Conservation (phyloP, 1,140 invertebrate species). For the Papilio aristodemus region DNA sequence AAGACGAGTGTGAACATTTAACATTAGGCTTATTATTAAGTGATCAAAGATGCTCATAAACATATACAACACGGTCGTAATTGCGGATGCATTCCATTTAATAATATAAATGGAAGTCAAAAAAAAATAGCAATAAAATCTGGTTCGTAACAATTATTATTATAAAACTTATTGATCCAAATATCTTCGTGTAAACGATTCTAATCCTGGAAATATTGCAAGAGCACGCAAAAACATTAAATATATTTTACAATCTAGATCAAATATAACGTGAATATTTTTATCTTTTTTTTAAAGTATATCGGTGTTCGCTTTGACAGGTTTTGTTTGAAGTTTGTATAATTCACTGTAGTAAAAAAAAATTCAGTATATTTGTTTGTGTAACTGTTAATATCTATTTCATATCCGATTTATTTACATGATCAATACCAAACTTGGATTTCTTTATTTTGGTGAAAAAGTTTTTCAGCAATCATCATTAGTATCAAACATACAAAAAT, state of each 20-base stretch:
- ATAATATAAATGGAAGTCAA: no score
- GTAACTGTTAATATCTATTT: no score
- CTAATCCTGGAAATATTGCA: conserved; percentile 22
- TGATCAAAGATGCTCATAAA: no score
- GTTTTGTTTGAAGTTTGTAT: conserved; percentile 18
- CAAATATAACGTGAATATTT: conserved; percentile 29
- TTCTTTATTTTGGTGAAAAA: no score
- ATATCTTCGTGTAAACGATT: conserved; percentile 16
- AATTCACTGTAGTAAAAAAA: conserved; percentile 25
- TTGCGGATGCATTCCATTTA: no score
- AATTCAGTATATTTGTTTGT: conserved; percentile 5
- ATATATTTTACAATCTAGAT: conserved; percentile 28
- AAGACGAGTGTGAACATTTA: no score
- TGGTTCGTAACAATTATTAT: neutral
- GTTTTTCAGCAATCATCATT: no score
- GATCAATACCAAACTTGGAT: no score
- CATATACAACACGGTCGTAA: no score
- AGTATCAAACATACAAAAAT: no score
- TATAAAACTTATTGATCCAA: conserved; percentile 10
- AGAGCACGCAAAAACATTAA: conserved; percentile 26
- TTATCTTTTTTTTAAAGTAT: conserved; percentile 23
- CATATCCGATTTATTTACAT: no score
- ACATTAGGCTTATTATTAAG: no score
- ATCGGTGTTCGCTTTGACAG: conserved; percentile 22
- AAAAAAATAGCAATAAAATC: neutral